Percentiles rank a stretch among this genome's conserved stretches.
Evolutionary conservation across 2,888 invertebrate species (phyloP).

Genomic region (Eupithecia pulchellata): DNA sequence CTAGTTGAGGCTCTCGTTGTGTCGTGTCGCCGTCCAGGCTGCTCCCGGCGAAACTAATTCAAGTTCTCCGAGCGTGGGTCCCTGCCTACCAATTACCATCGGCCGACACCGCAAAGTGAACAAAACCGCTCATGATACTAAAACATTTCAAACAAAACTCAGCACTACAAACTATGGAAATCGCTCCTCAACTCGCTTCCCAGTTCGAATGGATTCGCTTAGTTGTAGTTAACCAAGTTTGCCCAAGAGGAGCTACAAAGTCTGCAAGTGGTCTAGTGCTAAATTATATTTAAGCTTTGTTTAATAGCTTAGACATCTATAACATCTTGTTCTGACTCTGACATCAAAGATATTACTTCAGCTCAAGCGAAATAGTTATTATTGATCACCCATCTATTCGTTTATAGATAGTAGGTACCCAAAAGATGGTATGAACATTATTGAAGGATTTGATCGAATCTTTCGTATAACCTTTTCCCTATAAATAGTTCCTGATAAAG

Average conservation of each 20-base stretch:
- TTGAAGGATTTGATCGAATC: conserved; percentile 24
- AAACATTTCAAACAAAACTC: conserved; percentile 42
- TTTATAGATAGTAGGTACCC: not conserved
- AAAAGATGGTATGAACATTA: conserved; percentile 13
- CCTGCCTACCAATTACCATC: conserved; percentile 48
- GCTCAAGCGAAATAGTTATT: not conserved
- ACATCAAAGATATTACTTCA: not conserved
- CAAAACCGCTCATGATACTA: conserved; percentile 37
- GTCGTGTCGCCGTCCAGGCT: conserved; percentile 41
- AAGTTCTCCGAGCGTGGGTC: conserved; percentile 49
- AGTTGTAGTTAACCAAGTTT: conserved; percentile 47
- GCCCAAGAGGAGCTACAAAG: conserved; percentile 45
- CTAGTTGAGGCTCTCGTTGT: conserved; percentile 44
- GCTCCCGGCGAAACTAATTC: conserved; percentile 54
- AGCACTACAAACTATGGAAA: conserved; percentile 46
- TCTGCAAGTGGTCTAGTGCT: conserved; percentile 44
- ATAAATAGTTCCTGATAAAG: conserved; percentile 30
- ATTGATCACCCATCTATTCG: conserved; percentile 11
- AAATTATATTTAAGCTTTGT: conserved; percentile 44
- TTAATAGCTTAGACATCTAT: conserved; percentile 33
- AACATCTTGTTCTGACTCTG: conserved; percentile 2
- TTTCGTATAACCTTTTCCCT: conserved; percentile 21
- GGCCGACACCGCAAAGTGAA: conserved; percentile 39
- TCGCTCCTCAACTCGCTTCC: conserved; percentile 38
- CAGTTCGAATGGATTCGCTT: conserved; percentile 45